Base-by-base conservation (phyloP, 2,888 invertebrate genomes). In the Synanthedon vespiformis region DNA sequence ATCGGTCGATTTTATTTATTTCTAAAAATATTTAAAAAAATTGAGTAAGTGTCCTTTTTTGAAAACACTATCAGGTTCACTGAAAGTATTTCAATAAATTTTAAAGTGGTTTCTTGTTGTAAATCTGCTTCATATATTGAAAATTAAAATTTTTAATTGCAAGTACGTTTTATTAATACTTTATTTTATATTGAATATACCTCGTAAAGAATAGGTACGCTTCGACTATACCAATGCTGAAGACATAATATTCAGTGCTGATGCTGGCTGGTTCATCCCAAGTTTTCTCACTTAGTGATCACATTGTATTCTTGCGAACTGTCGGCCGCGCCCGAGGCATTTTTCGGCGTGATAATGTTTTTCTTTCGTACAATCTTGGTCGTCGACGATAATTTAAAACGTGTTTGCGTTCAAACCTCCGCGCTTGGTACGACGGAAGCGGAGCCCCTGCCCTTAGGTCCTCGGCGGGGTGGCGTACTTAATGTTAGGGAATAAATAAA, bases 381-480 rank as follows among this genome's bases (percentile, higher is more conserved):
- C 56, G 58, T 58, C 62, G 59, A 68, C 68, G 67, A 73, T 75
- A 71, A 73, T 77, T 76, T 77, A 68, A 71, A 77, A 75, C 62
- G 68, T 74, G 76, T 75, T 73, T 72, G 70, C 66, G 62, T 66
- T 66, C 64, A 59, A 61, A 58, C 61, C 59, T 58, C 58, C 65
- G 34, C 34, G 34, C 10, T 34, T 10, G 62, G 55, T 57, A 57
- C 59, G 59, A 57, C 62, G 69, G 68, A 67, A 67, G 60, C 58
- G 62, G 61, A 53, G 58, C 58, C 49, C 56, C 54, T 59, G 61
- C 59, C 58, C 60, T 57, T 52, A 59, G 58, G 58, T 57, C 55
- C 56, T 51, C 48, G 51, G 50, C 51, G 51, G 51, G 54, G 52
- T 49, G 53, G 53, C 52, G 50, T 55, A 57, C 62, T 59, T 65